Conservation (phyloP, 1,140 invertebrate species). For the Procambarus clarkii region DNA sequence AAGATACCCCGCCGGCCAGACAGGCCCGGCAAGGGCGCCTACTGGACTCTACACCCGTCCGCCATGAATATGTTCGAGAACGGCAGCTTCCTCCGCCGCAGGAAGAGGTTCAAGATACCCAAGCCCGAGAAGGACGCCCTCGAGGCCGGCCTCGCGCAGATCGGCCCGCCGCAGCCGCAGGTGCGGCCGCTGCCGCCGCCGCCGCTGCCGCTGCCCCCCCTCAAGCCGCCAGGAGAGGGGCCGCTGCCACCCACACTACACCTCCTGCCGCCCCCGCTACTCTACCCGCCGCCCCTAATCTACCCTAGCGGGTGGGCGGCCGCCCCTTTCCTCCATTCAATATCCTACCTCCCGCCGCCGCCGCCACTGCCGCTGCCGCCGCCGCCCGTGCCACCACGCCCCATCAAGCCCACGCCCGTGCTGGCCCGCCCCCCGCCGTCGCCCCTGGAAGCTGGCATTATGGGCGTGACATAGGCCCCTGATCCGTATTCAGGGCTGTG, state of each 20-base stretch:
- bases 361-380: conserved; percentile 46
- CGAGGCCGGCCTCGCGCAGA: conserved; percentile 45
- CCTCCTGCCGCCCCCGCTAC: conserved; percentile 40
- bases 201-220: conserved; percentile 32
- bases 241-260: conserved; percentile 33
- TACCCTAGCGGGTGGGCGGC: conserved; percentile 47
- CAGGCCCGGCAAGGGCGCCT: conserved; percentile 65
- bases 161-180: conserved; percentile 3
- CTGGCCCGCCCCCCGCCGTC: conserved; percentile 29
- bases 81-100: conserved; percentile 57
- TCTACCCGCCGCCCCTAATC: conserved; percentile 45
- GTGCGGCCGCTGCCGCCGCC: background rate
- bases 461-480: conserved; percentile 42
- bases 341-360: conserved; percentile 37
- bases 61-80: conserved; percentile 69
- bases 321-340: conserved; percentile 7
- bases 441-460: conserved; percentile 28
- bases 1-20: conserved; percentile 60
- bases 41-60: conserved; percentile 63
- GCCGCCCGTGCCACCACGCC: conserved; percentile 36
- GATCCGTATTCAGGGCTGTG: background rate
- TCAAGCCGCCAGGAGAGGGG: too few relatives aligned
- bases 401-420: conserved; percentile 46
- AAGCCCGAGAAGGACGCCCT: conserved; percentile 40
- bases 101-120: conserved; percentile 62